Conservation (phyloP, 2,888 invertebrate genomes). For the Trachelus iudaicus region DNA sequence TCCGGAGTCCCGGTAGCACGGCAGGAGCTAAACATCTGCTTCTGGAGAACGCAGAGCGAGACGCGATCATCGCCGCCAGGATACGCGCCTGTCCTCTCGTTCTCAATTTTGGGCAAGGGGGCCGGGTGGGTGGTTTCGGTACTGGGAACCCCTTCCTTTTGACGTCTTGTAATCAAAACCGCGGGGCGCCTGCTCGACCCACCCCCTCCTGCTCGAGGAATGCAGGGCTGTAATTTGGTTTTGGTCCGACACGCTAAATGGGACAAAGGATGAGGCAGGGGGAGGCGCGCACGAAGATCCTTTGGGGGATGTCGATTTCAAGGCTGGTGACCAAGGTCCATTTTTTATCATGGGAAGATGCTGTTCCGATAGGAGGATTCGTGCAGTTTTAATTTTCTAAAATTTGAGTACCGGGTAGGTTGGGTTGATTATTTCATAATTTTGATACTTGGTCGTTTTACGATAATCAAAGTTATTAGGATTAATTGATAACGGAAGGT, state of each 20-base stretch:
- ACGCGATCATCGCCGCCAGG: background rate
- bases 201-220: background rate
- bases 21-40: conserved; percentile 37
- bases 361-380: background rate
- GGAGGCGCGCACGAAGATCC: background rate
- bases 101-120: background rate
- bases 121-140: background rate
- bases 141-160: conserved; percentile 13
- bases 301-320: background rate
- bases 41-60: conserved; percentile 32
- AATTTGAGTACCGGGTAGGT: too few relatives aligned
- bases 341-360: background rate
- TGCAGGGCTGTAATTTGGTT: conserved; percentile 14
- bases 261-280: background rate
- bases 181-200: conserved; percentile 13
- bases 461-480: too few relatives aligned
- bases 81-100: background rate
- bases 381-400: background rate
- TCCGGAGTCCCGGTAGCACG: conserved; percentile 28
- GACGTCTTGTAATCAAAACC: conserved; percentile 17
- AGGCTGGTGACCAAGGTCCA: background rate
- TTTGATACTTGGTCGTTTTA: too few relatives aligned
- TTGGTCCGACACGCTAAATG: background rate
- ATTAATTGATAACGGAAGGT: too few relatives aligned
- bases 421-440: too few relatives aligned